Conservation (phyloP, 1,140 invertebrate species). For the Zaprionus gabonicus region DNA sequence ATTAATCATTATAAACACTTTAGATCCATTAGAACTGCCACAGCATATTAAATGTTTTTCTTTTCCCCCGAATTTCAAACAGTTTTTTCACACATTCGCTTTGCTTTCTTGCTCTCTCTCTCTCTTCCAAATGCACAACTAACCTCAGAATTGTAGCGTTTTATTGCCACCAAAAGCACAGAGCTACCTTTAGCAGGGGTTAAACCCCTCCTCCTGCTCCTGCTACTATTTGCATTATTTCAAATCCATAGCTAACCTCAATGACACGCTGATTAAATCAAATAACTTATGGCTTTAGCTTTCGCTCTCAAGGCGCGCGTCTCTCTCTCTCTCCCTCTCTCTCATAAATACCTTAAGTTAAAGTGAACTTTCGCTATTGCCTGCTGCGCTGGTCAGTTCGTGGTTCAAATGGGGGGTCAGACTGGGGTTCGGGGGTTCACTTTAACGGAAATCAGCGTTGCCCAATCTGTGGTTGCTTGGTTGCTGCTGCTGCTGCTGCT, state of each 20-base stretch:
- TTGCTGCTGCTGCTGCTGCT: constrained; percentile 31
- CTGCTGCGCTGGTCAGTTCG: constrained; percentile 4
- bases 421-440: constrained; percentile 8
- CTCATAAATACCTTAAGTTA: neutral
- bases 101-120: too few relatives aligned
- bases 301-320: constrained; percentile 5
- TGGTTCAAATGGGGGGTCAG: neutral
- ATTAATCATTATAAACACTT: neutral
- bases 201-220: neutral
- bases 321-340: neutral
- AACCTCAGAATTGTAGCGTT: constrained; percentile 24
- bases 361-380: constrained; percentile 12
- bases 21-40: neutral
- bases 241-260: constrained; percentile 62
- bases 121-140: neutral
- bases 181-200: neutral
- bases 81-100: constrained; percentile 6
- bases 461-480: constrained; percentile 67
- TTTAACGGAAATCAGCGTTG: constrained; percentile 75
- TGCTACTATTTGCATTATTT: constrained; percentile 44
- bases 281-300: constrained; percentile 77
- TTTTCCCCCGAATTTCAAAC: neutral
- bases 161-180: neutral
- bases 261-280: constrained; percentile 80
- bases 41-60: neutral